These are phyloP conservation scores for Palythoa grandis DNA, from an alignment of 92 coral and sea anemone genomes.

Conservation along the genomic window DNA sequence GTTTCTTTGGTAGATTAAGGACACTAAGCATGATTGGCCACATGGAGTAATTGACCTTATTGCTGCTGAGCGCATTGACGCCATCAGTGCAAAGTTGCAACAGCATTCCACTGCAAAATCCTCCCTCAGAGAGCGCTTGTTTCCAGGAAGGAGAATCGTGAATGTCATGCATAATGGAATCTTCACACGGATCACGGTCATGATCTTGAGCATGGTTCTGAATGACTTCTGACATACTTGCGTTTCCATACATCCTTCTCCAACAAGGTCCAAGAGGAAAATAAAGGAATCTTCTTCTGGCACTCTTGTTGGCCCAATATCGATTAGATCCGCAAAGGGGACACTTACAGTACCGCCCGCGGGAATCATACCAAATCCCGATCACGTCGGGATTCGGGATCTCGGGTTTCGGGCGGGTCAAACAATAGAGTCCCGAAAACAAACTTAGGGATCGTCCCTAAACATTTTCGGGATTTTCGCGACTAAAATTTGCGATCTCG, in stretches of 20 bases:
- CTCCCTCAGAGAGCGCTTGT: no score
- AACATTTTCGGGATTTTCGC: no score
- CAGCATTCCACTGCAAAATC: constrained; percentile 21
- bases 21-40: constrained; percentile 43
- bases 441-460: no score
- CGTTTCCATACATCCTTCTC: constrained; percentile 40
- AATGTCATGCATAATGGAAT: no score
- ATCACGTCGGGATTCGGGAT: no score
- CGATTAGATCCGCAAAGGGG: neutral
- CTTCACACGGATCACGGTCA: neutral
- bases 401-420: no score
- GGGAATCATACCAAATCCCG: no score
- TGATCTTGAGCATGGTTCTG: neutral
- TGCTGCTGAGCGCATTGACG: neutral
- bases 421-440: no score
- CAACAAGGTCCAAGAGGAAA: constrained; percentile 56
- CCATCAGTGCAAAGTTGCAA: constrained; percentile 24
- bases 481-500: no score
- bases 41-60: constrained; percentile 4
- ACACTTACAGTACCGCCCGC: no score
- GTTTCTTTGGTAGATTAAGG: constrained; percentile 7
- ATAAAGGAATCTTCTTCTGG: constrained; percentile 45
- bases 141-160: no score
- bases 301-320: constrained; percentile 16
- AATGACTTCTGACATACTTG: constrained; percentile 4